Percentiles rank a stretch among this genome's conserved stretches.
These are phyloP conservation scores for Lucifuga dentata DNA, from an alignment of 2,113 vertebrate genomes.

Conservation along the genomic window DNA sequence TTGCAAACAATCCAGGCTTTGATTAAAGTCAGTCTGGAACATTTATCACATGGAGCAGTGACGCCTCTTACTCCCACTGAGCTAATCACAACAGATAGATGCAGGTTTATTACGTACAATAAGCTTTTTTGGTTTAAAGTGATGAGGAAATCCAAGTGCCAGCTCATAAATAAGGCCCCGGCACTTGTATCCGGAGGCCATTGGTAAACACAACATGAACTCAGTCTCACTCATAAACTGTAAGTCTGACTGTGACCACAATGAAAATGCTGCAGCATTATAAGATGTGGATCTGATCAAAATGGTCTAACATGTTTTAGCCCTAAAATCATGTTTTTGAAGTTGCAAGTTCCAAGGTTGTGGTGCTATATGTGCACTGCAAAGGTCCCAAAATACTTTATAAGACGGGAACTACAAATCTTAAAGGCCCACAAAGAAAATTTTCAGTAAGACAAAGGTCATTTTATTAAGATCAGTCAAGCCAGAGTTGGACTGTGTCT, in stretches of 20 bases:
- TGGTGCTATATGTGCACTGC: no score
- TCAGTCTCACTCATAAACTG: constrained; percentile 54
- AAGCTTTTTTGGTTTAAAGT: constrained; percentile 50
- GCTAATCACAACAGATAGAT: constrained; percentile 59
- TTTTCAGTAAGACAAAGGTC: no score
- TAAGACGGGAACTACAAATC: no score
- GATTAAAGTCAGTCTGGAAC: constrained; percentile 59
- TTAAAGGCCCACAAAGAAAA: no score
- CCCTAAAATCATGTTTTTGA: no score
- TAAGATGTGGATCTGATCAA: neutral
- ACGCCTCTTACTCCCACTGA: constrained; percentile 45
- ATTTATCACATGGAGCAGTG: constrained; percentile 52
- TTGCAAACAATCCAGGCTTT: constrained; percentile 27
- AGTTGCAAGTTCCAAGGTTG: no score
- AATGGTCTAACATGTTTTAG: no score
- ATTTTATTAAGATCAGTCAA: no score
- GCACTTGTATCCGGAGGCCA: constrained; percentile 60
- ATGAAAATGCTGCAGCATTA: constrained; percentile 23
- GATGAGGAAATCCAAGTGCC: constrained; percentile 57
- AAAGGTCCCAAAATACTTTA: no score
- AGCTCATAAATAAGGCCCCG: constrained; percentile 74
- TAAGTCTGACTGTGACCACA: constrained; percentile 47
- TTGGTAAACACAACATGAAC: constrained; percentile 69
- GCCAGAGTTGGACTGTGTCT: no score
- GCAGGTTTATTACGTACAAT: constrained; percentile 67